Conservation (phyloP, 1,140 invertebrate genomes). For the Ceratina australensis region DNA sequence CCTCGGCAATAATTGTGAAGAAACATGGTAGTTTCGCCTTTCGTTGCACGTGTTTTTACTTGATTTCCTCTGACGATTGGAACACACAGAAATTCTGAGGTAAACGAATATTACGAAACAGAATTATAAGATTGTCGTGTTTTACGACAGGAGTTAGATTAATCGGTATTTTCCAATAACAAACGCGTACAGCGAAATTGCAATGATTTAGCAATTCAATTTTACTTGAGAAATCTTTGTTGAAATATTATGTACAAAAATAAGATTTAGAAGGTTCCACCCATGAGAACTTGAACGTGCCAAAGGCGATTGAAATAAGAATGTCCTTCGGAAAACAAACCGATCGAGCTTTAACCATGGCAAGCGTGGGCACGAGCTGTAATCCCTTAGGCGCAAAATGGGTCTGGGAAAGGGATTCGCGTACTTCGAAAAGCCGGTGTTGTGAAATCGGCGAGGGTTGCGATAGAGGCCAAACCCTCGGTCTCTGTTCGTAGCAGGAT, state of each 20-base stretch:
- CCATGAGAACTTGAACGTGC: too few species aligned
- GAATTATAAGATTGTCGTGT: too few species aligned
- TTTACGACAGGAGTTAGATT: too few species aligned
- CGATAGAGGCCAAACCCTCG: constrained; percentile 36
- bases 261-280: too few species aligned
- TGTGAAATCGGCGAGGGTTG: constrained; percentile 16
- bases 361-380: background rate
- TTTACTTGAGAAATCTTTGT: too few species aligned
- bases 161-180: too few species aligned
- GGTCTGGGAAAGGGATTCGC: constrained; percentile 38
- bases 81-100: background rate
- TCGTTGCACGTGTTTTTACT: background rate
- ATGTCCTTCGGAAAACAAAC: constrained; percentile 21
- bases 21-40: background rate
- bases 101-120: too few species aligned
- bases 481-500: constrained; percentile 57
- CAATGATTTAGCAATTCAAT: too few species aligned
- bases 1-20: background rate
- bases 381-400: constrained; percentile 42
- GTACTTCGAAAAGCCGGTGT: constrained; percentile 37
- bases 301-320: background rate
- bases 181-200: too few species aligned
- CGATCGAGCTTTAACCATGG: constrained; percentile 36
- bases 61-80: constrained; percentile 3
- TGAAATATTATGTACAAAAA: background rate